Evolutionary conservation across 2,888 invertebrate species (phyloP).

Genomic region (Smittia sp.): DNA sequence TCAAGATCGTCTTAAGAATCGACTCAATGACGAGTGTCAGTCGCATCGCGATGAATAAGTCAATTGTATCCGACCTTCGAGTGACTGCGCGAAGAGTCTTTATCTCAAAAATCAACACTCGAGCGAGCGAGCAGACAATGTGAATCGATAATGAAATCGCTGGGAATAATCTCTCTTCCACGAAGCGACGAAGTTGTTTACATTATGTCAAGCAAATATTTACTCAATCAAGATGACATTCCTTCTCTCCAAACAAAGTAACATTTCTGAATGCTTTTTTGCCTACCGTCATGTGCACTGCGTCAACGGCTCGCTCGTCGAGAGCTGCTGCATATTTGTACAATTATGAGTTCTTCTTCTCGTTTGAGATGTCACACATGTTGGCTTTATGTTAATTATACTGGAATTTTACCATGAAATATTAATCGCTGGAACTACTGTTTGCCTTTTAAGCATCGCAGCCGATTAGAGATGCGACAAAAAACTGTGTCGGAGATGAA

Average conservation of each 20-base stretch:
- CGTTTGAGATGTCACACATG: not conserved
- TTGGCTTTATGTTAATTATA: not conserved
- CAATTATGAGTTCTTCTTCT: not conserved
- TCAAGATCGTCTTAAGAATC: too few species aligned
- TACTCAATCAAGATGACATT: too few species aligned
- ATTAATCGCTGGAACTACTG: not conserved
- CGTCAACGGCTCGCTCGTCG: not conserved
- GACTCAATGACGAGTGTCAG: too few species aligned
- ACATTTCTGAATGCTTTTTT: not conserved
- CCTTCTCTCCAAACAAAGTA: not conserved
- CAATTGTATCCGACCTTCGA: too few species aligned
- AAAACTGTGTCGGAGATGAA: not conserved
- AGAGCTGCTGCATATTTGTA: not conserved
- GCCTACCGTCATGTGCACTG: not conserved
- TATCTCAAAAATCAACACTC: too few species aligned
- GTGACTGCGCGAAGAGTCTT: too few species aligned
- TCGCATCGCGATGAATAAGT: too few species aligned
- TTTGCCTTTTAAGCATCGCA: not conserved
- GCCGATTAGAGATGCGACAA: constrained; percentile 27
- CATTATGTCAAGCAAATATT: too few species aligned
- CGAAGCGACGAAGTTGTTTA: too few species aligned
- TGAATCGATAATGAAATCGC: too few species aligned
- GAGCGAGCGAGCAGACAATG: too few species aligned
- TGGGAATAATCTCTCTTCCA: too few species aligned
- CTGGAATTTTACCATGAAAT: not conserved